These are phyloP conservation scores for Volucella zonaria DNA, from an alignment of 2,888 invertebrate genomes.

Conservation along the genomic window DNA sequence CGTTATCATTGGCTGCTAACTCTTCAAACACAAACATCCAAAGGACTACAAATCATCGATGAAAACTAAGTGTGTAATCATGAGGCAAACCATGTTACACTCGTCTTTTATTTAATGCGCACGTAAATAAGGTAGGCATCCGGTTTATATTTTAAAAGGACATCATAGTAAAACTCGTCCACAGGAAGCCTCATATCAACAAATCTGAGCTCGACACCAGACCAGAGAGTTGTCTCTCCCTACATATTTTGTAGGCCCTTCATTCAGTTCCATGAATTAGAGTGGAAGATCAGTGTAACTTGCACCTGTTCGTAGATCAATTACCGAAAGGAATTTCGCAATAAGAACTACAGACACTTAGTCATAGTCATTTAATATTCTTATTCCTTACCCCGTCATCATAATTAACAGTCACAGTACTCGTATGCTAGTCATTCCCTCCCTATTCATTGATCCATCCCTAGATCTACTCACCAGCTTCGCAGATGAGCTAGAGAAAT, in stretches of 20 bases:
- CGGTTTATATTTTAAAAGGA: constrained; percentile 42
- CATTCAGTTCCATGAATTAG: constrained; percentile 56
- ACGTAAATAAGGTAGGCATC: constrained; percentile 55
- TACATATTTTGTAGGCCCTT: constrained; percentile 5
- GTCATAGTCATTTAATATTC: constrained; percentile 73
- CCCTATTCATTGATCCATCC: constrained; percentile 67
- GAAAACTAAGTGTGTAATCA: constrained; percentile 9
- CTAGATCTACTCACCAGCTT: constrained; percentile 2
- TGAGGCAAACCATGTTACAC: constrained; percentile 33
- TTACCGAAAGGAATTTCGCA: constrained; percentile 72
- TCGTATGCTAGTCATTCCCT: constrained; percentile 57
- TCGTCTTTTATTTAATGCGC: constrained; percentile 33
- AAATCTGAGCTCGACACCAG: constrained; percentile 37
- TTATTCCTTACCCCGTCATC: constrained; percentile 71
- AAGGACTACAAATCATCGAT: constrained; percentile 28
- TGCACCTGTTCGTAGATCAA: constrained; percentile 73
- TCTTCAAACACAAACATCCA: constrained; percentile 35
- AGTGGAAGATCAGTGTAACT: constrained; percentile 44
- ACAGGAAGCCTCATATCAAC: constrained; percentile 68
- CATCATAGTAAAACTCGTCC: constrained; percentile 57
- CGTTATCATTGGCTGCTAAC: neutral
- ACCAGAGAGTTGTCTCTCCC: neutral
- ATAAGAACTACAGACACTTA: constrained; percentile 57
- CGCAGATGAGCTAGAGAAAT: constrained; percentile 55
- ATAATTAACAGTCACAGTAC: constrained; percentile 70